phyloP scores from a whole-genome alignment of 2,797 vertebrate species.

The Cheirogaleus major region DNA sequence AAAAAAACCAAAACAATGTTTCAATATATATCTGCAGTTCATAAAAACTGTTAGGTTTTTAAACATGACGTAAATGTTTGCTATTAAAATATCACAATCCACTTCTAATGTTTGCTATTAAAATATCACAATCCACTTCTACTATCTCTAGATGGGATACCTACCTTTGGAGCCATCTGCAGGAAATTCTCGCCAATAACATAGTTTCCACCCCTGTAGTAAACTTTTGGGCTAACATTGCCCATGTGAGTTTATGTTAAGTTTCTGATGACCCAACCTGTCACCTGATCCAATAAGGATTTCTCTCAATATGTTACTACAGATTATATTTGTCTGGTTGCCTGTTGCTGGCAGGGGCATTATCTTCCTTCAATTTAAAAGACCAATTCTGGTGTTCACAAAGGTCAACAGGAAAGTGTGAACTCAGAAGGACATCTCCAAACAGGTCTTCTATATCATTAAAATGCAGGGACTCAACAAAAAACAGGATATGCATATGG shows the following conservation, averaged over 20 bases:
- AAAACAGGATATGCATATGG: not conserved
- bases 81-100: conserved; percentile 22
- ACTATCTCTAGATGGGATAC: not conserved
- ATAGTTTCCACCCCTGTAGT: not conserved
- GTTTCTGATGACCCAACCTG: not conserved
- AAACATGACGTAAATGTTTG: conserved; percentile 16
- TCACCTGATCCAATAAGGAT: not conserved
- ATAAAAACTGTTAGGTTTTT: not conserved
- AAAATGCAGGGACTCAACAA: not conserved
- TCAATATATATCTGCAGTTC: conserved; percentile 1
- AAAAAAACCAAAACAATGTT: not conserved
- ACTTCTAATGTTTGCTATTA: conserved; percentile 25
- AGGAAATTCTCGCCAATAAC: not conserved
- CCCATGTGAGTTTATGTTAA: not conserved
- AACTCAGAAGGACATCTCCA: not conserved
- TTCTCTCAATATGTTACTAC: not conserved
- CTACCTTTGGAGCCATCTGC: not conserved
- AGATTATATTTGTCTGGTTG: not conserved
- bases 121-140: not conserved
- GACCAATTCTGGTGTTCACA: not conserved
- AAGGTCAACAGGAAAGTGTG: not conserved
- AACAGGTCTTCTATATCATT: not conserved
- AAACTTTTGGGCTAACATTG: not conserved
- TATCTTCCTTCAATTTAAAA: not conserved
- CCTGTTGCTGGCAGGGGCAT: not conserved